Base-by-base conservation (phyloP, 2,113 vertebrate species). In the Enhydra lutris region DNA sequence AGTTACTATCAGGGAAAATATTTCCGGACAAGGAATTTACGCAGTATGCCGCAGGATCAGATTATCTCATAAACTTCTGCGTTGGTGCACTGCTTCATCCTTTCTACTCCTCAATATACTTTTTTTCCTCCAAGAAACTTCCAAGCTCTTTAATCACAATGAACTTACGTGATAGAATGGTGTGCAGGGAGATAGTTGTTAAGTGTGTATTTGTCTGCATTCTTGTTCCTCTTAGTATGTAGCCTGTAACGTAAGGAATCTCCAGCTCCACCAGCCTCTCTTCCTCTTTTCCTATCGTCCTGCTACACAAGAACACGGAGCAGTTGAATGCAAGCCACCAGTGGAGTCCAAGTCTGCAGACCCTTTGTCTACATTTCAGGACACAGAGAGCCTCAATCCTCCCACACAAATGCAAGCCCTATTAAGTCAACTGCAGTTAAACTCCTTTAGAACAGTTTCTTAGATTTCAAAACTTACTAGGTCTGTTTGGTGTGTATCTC, bases 101-200 rank as follows among this genome's bases (percentile, higher is more conserved):
- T 94, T 83, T 93, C 76, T 87, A 50, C 52, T 88, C 91, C 21
- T 92, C 36, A 88, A 10, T 88, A 18, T 96, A 20, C 4, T 59
- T 95, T 98, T 96, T 91, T 31, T 96, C 67, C 80, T 89, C 73
- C 73, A 45, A 63, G 73, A 81, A 86, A 34, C 7, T 65, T 80
- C 36, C 3, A 90, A 69, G 1, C 15, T 63, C 91, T 95, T 95
- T 79, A 50, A 63, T 74, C 47, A 94, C 47, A 83, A 2, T 87
- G 36, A 89, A 71, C 55, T 83, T 91, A 29, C 65, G 24, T 65
- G 31, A 80, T 29, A 80, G 83, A 83, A 93, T 52, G 12, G 29
- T 92, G 23, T 95, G 26, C 42, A 95, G 24, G 13, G 24, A 71
- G n/a, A 52, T 57, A 80, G 67, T 84, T 91, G 24, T 76, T 73